Base-by-base conservation (phyloP, 2,888 invertebrate genomes). In the Bimastos eiseni region DNA sequence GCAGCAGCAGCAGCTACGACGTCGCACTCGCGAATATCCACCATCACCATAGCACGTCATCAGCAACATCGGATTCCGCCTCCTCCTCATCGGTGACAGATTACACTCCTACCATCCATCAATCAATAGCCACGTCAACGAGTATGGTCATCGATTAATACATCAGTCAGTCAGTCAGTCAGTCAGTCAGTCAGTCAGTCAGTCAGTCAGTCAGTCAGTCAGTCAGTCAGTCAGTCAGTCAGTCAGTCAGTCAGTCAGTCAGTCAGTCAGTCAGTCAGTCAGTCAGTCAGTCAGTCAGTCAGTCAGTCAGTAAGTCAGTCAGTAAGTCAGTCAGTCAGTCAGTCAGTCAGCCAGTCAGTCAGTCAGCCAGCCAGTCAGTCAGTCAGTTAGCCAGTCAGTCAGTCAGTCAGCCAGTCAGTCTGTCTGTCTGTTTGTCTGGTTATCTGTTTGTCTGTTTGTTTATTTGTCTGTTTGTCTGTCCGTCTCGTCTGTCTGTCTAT, bases 21-120 rank as follows among this genome's bases (percentile, higher is more conserved):
- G n/a, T 13, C n/a, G 70, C 30, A 70, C 30, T 70, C 70, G 30
- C 70, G 70, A n/a, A 11, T n/a, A 70, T n/a, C n/a, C n/a, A 70
- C n/a, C 70, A 70, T n/a, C 70, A 70, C 70, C 30, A n/a, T 8
- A 70, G 1, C 8, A n/a, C 70, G 11, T 30, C 70, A n/a, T 30
- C n/a, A 13, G 8, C 49, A 49, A 13, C 70, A 70, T 70, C 70
- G 30, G 19, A 70, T 30, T 70, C 70, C 8, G 11, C 70, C 30
- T 70, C n/a, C 8, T 70, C 70, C 8, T 13, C 70, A 70, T 70
- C n/a, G 30, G n/a, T 70, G 70, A 70, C 70, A 17, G 70, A 70
- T 70, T 70, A 70, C 70, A 70, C 30, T n/a, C 70, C 70, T 70
- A 70, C 70, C 70, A 70, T n/a, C 70, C 70, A 70, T 70, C n/a